These are phyloP conservation scores for Chrysopa pallens DNA, from an alignment of 1,140 invertebrate species.

Conservation along the genomic window DNA sequence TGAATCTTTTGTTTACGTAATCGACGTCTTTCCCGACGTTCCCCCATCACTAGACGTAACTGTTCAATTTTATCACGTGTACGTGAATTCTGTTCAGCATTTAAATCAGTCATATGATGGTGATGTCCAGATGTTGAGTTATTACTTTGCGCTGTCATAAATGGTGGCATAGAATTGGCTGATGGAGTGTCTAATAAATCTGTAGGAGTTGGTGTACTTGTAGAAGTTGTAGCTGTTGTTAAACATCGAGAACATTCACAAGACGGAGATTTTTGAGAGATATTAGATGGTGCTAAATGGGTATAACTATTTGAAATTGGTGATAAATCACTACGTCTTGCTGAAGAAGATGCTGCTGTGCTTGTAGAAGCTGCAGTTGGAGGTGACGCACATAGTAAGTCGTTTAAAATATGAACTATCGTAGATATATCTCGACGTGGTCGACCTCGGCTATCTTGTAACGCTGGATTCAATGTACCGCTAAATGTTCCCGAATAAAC, in stretches of 20 bases:
- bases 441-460: conserved; percentile 71
- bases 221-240: conserved; percentile 1
- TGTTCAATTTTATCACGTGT: conserved; percentile 66
- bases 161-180: conserved; percentile 6
- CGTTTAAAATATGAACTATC: conserved; percentile 89
- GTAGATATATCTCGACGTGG: conserved; percentile 85
- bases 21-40: conserved; percentile 60
- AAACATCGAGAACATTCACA: neutral
- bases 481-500: conserved; percentile 68
- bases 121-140: conserved; percentile 6
- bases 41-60: conserved; percentile 71
- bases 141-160: conserved; percentile 18
- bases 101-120: conserved; percentile 10
- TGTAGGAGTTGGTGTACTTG: neutral
- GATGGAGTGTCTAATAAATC: conserved; percentile 6
- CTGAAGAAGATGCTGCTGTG: conserved; percentile 6
- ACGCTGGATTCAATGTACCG: conserved; percentile 81
- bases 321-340: neutral
- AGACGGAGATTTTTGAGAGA: neutral
- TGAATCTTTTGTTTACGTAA: conserved; percentile 54
- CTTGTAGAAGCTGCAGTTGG: conserved; percentile 15
- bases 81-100: conserved; percentile 29
- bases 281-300: too few relatives aligned
- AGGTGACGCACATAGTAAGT: conserved; percentile 74
- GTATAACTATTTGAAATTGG: too few relatives aligned